phyloP scores from a whole-genome alignment of 2,888 invertebrate species.

The Timandra comae region DNA sequence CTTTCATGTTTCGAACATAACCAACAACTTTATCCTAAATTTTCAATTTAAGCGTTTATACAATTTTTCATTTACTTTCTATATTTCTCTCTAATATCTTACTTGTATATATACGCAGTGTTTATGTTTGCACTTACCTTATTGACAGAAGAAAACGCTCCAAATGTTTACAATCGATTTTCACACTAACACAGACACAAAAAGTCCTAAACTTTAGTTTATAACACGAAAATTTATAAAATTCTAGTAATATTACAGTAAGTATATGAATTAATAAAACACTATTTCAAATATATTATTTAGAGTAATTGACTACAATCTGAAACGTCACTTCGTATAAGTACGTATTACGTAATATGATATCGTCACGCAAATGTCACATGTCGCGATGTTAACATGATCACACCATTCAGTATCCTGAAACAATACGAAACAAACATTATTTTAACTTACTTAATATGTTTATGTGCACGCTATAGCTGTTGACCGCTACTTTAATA shows the following conservation, averaged over 20 bases:
- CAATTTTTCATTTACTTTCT: too few species aligned
- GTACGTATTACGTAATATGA: constrained; percentile 25
- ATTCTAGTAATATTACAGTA: too few species aligned
- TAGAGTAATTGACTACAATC: constrained; percentile 37
- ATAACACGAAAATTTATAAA: too few species aligned
- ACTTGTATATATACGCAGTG: too few species aligned
- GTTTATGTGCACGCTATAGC: not conserved
- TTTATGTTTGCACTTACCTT: too few species aligned
- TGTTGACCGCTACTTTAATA: not conserved
- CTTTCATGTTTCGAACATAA: too few species aligned
- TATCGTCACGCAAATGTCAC: constrained; percentile 55
- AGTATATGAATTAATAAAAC: constrained; percentile 1
- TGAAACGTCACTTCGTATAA: constrained; percentile 26
- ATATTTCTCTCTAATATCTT: too few species aligned
- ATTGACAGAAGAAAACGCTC: too few species aligned
- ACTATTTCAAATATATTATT: not conserved
- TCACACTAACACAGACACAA: constrained; percentile 8
- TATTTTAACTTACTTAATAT: constrained; percentile 6
- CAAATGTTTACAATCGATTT: too few species aligned
- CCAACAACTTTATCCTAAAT: too few species aligned
- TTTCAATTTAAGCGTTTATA: too few species aligned
- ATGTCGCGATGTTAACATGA: constrained; percentile 29
- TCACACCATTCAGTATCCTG: constrained; percentile 27
- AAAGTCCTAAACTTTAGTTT: constrained; percentile 10
- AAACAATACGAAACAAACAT: constrained; percentile 31